Evolutionary conservation across 2,113 vertebrate species (phyloP).

Genomic region (Enhydra lutris): DNA sequence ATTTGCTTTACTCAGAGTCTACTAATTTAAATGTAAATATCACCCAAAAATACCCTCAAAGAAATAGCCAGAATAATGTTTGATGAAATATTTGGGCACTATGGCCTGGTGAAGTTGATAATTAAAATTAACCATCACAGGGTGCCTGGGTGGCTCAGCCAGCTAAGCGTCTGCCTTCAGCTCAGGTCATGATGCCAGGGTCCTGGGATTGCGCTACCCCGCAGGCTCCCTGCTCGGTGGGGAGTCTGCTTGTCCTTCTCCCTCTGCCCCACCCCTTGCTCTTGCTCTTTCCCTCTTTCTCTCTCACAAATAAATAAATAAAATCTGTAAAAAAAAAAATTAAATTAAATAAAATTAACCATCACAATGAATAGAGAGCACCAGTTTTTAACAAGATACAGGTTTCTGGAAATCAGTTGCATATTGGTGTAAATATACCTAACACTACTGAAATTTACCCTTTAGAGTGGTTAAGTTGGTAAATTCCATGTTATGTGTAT

Average conservation of each 20-base stretch:
- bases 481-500: neutral
- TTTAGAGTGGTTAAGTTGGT: neutral
- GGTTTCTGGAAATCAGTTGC: neutral
- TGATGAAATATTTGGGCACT: neutral
- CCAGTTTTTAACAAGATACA: neutral
- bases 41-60: neutral
- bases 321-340: neutral
- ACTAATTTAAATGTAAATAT: slow-evolving; percentile 8
- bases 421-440: neutral
- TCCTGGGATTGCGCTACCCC: accelerated
- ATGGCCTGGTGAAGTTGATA: neutral
- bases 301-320: neutral
- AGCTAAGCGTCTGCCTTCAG: neutral
- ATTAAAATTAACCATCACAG: neutral
- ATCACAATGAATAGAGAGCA: neutral
- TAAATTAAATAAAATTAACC: neutral
- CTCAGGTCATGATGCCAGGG: neutral
- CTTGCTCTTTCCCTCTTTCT: neutral
- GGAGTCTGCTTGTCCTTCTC: neutral
- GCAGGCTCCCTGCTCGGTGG: neutral
- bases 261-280: neutral
- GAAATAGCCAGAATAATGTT: neutral
- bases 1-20: neutral
- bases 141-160: neutral
- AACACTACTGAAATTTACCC: neutral